Evolutionary conservation across 2,888 invertebrate genomes (phyloP).

Genomic region (Idaea biselata): DNA sequence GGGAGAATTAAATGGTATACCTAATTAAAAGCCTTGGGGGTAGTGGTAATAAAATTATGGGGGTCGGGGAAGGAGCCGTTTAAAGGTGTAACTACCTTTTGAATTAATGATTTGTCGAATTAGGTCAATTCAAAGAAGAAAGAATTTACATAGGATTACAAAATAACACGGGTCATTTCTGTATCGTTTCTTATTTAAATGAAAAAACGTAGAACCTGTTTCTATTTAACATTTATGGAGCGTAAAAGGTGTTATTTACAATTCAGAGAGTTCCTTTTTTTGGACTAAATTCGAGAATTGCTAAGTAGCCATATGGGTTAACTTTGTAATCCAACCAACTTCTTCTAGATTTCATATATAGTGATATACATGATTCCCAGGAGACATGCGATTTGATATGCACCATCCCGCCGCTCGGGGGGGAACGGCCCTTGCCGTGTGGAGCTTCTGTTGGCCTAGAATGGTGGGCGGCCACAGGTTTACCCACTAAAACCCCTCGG

Average conservation of each 20-base stretch:
- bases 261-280: conserved; percentile 27
- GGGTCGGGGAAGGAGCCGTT: no score
- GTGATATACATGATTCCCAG: no score
- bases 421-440: no score
- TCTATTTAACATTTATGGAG: conserved; percentile 36
- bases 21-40: no score
- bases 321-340: background rate
- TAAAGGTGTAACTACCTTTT: background rate
- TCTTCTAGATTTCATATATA: no score
- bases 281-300: conserved; percentile 23
- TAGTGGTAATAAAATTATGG: no score
- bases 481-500: no score
- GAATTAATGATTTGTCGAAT: background rate
- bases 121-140: conserved; percentile 29
- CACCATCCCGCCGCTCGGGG: no score
- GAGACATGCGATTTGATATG: no score
- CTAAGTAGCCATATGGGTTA: conserved; percentile 7
- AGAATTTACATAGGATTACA: conserved; percentile 32
- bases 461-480: no score
- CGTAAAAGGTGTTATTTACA: conserved; percentile 31
- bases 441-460: no score
- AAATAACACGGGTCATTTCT: conserved; percentile 36
- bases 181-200: conserved; percentile 39
- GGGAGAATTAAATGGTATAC: no score
- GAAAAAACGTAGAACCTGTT: conserved; percentile 34